Conservation (phyloP, 2,113 vertebrate genomes). For the Ciconia maguari region DNA sequence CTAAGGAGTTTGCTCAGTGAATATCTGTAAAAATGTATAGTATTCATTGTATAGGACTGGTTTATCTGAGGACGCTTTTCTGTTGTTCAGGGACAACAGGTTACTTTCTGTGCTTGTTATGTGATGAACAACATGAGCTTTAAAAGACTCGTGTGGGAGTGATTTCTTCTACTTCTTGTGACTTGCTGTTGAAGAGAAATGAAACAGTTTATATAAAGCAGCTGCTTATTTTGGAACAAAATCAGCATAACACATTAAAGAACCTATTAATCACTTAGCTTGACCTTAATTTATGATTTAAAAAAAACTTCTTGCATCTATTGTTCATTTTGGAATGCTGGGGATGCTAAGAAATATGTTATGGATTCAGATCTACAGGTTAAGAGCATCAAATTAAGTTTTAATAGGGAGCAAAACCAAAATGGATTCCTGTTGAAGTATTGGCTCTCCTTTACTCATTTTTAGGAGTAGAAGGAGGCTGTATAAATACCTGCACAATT, state of each 20-base stretch:
- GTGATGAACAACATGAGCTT: conserved; percentile 12
- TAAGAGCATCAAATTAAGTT: not conserved
- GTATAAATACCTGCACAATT: not conserved
- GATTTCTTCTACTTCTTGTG: conserved; percentile 19
- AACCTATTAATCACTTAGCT: conserved; percentile 27
- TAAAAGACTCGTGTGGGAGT: not conserved
- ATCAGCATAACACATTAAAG: conserved; percentile 14
- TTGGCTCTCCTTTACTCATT: not conserved
- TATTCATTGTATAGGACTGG: not conserved
- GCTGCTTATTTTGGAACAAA: conserved; percentile 53
- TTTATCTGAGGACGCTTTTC: conserved; percentile 8
- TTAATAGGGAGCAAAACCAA: not conserved
- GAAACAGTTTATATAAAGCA: conserved; percentile 36
- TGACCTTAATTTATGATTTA: not conserved
- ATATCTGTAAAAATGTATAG: not conserved
- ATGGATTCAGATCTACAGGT: not conserved
- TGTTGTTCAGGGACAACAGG: not conserved
- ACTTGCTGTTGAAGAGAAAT: conserved; percentile 31
- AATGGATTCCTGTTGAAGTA: not conserved
- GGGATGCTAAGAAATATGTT: not conserved
- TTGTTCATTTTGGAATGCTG: not conserved
- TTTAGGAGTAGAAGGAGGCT: not conserved
- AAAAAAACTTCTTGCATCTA: not conserved
- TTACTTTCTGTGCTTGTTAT: not conserved
- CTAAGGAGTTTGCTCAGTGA: not conserved